Evolutionary conservation across 2,888 invertebrate species (phyloP).

Genomic region (Drosophila merina): DNA sequence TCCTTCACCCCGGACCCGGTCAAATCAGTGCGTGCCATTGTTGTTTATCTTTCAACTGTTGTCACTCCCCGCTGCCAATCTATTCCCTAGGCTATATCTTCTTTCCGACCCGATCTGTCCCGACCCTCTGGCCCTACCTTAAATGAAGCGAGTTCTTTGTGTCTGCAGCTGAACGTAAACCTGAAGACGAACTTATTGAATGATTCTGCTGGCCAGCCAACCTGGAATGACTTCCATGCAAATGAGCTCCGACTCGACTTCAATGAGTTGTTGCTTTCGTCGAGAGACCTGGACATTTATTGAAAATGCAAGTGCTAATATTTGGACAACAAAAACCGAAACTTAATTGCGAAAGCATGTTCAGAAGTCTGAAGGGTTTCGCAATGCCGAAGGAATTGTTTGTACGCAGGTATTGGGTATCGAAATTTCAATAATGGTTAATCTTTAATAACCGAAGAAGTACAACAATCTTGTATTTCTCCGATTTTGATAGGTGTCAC

Average conservation of each 20-base stretch:
- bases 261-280: conserved; percentile 28
- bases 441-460: not conserved
- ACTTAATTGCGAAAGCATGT: conserved; percentile 69
- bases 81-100: conserved; percentile 4
- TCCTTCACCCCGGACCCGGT: conserved; percentile 13
- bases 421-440: not conserved
- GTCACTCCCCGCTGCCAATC: conserved; percentile 12
- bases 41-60: conserved; percentile 68
- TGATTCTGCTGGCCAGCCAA: conserved; percentile 44
- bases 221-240: conserved; percentile 54
- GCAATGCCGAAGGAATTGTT: not conserved
- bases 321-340: conserved; percentile 68
- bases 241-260: conserved; percentile 54
- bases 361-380: conserved; percentile 1
- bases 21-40: conserved; percentile 76
- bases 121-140: not conserved
- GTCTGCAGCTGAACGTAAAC: conserved; percentile 47
- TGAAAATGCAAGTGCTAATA: conserved; percentile 73
- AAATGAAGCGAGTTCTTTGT: conserved; percentile 67
- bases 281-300: conserved; percentile 55
- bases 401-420: not conserved
- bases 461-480: not conserved
- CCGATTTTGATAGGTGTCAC: conserved; percentile 5
- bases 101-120: not conserved
- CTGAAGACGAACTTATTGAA: conserved; percentile 54